Percentiles rank a stretch among this genome's conserved stretches.
phyloP scores from a whole-genome alignment of 2,888 invertebrate genomes.

The Agriopis marginaria region DNA sequence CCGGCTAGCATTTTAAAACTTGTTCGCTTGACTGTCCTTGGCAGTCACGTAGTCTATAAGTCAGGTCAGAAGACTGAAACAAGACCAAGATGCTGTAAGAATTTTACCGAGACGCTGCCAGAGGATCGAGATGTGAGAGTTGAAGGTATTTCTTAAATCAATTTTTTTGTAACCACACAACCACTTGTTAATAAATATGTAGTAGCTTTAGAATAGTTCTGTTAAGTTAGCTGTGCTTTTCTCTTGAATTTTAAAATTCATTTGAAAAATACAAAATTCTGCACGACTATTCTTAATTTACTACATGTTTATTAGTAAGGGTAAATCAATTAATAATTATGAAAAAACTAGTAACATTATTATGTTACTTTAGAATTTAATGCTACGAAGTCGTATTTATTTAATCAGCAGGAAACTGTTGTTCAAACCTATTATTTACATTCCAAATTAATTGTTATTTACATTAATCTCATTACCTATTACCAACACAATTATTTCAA shows the following conservation, averaged over 20 bases:
- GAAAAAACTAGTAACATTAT: conserved; percentile 48
- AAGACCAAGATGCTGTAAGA: conserved; percentile 83
- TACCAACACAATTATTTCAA: conserved; percentile 7
- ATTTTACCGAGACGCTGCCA: conserved; percentile 82
- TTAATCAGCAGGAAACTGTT: conserved; percentile 9
- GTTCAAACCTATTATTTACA: not conserved
- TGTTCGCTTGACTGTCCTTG: conserved; percentile 86
- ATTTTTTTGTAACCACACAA: conserved; percentile 78
- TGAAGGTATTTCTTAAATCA: conserved; percentile 84
- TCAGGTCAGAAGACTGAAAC: conserved; percentile 86
- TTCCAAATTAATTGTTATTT: not conserved
- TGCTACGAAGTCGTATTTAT: conserved; percentile 21
- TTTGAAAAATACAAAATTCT: not conserved
- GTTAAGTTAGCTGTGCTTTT: not conserved
- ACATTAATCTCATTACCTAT: not conserved
- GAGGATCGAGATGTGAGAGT: conserved; percentile 78
- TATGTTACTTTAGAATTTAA: conserved; percentile 19
- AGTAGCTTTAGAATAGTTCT: not conserved
- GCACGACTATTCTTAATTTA: not conserved
- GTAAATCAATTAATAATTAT: not conserved
- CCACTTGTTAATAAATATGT: not conserved
- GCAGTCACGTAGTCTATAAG: conserved; percentile 86
- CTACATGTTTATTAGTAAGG: not conserved
- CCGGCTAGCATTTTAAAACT: conserved; percentile 82
- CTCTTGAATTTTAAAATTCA: not conserved